phyloP scores from a whole-genome alignment of 1,140 invertebrate species.

The Procambarus virginalis region DNA sequence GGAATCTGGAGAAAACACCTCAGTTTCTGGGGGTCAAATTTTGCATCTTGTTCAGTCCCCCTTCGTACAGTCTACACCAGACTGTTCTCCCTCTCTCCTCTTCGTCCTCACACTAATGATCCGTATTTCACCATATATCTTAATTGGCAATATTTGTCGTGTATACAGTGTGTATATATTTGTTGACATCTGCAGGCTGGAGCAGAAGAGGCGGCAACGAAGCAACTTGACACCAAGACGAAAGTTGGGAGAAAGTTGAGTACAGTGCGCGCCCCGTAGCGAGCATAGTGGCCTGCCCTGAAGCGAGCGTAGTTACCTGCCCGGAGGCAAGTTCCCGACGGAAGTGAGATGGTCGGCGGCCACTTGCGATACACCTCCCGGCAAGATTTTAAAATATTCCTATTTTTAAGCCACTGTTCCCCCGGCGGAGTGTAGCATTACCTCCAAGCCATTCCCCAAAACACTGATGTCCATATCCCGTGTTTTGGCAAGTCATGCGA shows the following conservation, averaged over 20 bases:
- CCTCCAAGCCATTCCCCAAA: not conserved
- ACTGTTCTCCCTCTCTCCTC: too few species aligned
- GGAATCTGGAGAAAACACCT: not conserved
- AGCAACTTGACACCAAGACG: not conserved
- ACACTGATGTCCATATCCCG: not conserved
- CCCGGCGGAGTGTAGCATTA: not conserved
- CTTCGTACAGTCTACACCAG: too few species aligned
- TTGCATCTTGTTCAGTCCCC: not conserved
- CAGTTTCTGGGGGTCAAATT: not conserved
- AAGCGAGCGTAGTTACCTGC: not conserved
- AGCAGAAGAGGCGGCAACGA: not conserved
- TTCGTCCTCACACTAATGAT: too few species aligned
- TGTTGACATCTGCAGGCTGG: too few species aligned
- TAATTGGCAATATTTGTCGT: too few species aligned
- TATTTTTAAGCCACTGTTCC: not conserved
- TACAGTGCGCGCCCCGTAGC: not conserved
- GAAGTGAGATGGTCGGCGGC: not conserved
- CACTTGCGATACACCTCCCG: not conserved
- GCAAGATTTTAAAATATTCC: not conserved
- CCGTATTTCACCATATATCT: too few species aligned
- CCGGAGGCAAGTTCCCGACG: not conserved
- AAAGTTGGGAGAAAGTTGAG: not conserved
- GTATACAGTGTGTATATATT: too few species aligned
- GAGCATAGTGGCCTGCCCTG: not conserved
- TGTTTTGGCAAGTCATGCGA: not conserved